Evolutionary conservation across 2,113 vertebrate genomes (phyloP).

Genomic region (Hydrochoerus hydrochaeris): DNA sequence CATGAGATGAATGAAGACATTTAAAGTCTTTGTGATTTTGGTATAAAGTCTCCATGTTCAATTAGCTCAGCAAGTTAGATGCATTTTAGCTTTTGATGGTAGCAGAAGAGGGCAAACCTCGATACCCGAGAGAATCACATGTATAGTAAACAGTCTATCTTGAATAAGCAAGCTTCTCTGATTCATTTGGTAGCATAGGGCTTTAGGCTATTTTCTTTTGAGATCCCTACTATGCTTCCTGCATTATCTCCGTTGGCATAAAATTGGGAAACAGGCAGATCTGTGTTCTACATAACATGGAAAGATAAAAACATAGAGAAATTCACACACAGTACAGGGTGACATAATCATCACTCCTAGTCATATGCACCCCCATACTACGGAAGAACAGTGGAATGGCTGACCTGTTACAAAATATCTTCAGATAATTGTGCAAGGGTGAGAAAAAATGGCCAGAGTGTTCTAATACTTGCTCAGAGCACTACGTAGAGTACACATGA

Average conservation of each 20-base stretch:
- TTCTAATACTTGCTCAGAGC: neutral
- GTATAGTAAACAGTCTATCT: neutral
- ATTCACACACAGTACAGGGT: neutral
- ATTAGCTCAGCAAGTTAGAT: neutral
- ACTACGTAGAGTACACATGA: neutral
- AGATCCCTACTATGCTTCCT: neutral
- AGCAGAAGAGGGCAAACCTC: neutral
- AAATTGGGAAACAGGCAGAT: neutral
- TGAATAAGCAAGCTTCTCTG: neutral
- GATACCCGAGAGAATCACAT: neutral
- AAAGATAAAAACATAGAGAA: neutral
- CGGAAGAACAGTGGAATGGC: neutral
- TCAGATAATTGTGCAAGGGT: neutral
- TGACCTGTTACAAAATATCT: neutral
- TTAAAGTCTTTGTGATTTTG: neutral
- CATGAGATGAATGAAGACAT: neutral
- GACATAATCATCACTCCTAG: neutral
- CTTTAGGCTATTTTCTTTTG: neutral
- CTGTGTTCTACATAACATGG: neutral
- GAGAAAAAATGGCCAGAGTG: neutral
- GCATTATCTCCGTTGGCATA: neutral
- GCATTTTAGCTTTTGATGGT: neutral
- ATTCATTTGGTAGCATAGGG: neutral
- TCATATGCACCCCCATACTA: neutral
- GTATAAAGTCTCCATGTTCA: neutral